A percentile compares a stretch with the other conserved stretches of the same genome.
Conservation (phyloP, 2,113 vertebrate species). For the Tragelaphus scriptus region DNA sequence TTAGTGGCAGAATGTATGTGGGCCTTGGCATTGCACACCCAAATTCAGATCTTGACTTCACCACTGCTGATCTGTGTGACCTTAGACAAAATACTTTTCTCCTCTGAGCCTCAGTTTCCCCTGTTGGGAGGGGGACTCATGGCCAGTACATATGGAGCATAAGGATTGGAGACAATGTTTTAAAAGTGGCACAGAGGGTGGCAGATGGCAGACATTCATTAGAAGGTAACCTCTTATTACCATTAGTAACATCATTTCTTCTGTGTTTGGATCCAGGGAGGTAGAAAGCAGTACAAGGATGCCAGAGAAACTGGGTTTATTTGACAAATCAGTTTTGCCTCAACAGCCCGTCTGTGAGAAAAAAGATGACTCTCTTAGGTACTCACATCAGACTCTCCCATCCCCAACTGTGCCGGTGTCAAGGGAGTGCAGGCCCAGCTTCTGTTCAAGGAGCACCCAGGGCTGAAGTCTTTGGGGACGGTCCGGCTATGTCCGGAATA, state of each 20-base stretch:
- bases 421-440: neutral
- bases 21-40: neutral
- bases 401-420: neutral
- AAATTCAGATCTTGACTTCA: neutral
- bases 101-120: neutral
- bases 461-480: neutral
- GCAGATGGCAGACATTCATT: neutral
- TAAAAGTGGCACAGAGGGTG: neutral
- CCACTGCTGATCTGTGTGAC: neutral
- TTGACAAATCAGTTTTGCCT: neutral
- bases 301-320: neutral
- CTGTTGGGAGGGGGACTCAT: neutral
- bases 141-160: fast-evolving
- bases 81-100: neutral
- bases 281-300: neutral
- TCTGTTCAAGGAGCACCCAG: neutral
- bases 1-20: neutral
- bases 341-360: neutral
- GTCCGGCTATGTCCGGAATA: neutral
- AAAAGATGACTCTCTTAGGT: neutral
- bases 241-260: neutral
- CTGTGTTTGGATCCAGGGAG: neutral
- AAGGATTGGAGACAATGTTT: neutral
- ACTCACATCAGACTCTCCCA: neutral
- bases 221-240: neutral